These are phyloP conservation scores for Caenorhabditis remanei DNA, from an alignment of 1,140 invertebrate genomes.

Conservation along the genomic window DNA sequence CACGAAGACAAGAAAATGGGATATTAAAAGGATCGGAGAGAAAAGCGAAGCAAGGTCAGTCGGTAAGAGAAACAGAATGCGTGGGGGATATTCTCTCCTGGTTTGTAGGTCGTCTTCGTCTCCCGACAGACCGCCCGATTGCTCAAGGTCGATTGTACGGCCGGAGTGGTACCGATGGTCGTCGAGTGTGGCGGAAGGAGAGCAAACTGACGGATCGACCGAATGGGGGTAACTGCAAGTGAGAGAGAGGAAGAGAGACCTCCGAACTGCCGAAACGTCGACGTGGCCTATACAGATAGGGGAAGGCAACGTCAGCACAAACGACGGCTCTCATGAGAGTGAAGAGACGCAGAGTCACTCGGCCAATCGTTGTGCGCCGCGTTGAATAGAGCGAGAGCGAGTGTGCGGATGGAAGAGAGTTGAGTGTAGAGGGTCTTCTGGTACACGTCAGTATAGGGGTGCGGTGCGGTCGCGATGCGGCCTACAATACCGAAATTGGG, in stretches of 20 bases:
- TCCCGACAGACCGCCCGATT: conserved; percentile 18
- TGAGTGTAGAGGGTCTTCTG: neutral
- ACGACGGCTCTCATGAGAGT: conserved; percentile 4
- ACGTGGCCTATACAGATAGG: conserved; percentile 14
- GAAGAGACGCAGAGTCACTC: conserved; percentile 11
- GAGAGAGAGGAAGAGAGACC: conserved; percentile 22
- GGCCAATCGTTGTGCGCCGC: conserved; percentile 33
- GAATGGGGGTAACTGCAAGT: neutral
- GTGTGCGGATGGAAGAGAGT: neutral
- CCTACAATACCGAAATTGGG: neutral
- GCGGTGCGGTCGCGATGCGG: conserved; percentile 22
- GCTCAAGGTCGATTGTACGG: conserved; percentile 12
- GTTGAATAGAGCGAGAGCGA: neutral
- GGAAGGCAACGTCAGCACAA: conserved; percentile 50
- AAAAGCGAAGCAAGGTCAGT: conserved; percentile 2
- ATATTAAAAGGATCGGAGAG: neutral
- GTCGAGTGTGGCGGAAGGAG: neutral
- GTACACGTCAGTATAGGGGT: conserved; percentile 14
- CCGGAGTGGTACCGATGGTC: neutral
- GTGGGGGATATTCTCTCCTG: neutral
- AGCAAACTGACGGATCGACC: conserved; percentile 35
- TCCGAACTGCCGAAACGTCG: conserved; percentile 48
- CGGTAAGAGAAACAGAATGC: neutral
- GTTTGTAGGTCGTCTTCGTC: conserved; percentile 28
- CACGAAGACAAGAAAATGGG: neutral